Percentiles rank a stretch among this genome's conserved stretches.
Conservation (phyloP, 2,113 vertebrate genomes). For the Nyctereutes procyonoides region DNA sequence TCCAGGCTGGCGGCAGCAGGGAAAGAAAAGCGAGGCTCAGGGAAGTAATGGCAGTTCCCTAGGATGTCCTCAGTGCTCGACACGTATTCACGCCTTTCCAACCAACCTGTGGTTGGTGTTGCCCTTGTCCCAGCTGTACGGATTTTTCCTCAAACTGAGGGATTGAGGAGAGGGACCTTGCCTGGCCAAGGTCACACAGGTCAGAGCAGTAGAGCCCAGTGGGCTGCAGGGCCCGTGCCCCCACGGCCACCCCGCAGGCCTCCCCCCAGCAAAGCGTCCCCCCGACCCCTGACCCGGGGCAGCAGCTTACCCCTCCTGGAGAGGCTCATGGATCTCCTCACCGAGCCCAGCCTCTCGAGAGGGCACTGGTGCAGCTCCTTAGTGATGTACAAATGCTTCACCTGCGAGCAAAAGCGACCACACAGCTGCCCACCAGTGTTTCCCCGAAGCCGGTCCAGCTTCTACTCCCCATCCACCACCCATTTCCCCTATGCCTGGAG, state of each 20-base stretch:
- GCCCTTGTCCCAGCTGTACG: neutral
- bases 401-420: constrained; percentile 84
- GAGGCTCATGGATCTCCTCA: constrained; percentile 93
- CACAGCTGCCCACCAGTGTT: neutral
- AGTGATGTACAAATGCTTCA: constrained; percentile 94
- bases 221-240: neutral
- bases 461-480: accelerated
- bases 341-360: constrained; percentile 90
- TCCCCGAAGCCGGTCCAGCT: neutral
- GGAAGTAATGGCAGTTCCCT: neutral
- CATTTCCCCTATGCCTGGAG: neutral
- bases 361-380: constrained; percentile 91
- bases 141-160: neutral
- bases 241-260: accelerated
- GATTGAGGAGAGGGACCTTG: neutral
- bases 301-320: constrained; percentile 88
- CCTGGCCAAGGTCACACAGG: neutral
- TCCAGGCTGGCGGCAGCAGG: neutral
- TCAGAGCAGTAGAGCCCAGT: neutral
- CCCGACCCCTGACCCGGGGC: neutral
- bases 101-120: accelerated
- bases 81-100: neutral
- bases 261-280: no score
- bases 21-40: neutral
- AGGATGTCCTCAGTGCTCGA: neutral